Evolutionary conservation across 2,797 vertebrate genomes (phyloP).

Genomic region (Neosalanx taihuensis): DNA sequence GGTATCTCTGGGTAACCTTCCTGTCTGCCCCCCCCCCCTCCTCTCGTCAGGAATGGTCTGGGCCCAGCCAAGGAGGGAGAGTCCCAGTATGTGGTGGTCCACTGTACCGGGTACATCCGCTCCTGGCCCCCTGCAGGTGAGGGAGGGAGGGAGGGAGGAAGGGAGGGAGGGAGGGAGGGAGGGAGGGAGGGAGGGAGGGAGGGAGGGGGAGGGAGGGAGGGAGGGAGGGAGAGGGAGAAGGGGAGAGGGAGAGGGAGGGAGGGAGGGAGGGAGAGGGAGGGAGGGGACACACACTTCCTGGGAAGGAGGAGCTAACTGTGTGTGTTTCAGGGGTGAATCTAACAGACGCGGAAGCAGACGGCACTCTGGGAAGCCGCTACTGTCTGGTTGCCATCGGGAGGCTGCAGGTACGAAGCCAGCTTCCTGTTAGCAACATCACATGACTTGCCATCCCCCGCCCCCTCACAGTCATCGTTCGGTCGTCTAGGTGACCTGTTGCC

Average conservation of each 20-base stretch:
- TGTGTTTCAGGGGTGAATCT: constrained; percentile 82
- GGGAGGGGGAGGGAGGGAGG: background rate
- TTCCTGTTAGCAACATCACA: too few relatives aligned
- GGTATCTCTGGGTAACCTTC: background rate
- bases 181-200: background rate
- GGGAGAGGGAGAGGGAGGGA: background rate
- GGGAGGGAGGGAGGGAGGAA: too few relatives aligned
- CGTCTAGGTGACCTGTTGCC: constrained; percentile 88
- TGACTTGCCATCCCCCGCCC: background rate
- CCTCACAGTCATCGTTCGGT: background rate
- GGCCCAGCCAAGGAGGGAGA: constrained; percentile 90
- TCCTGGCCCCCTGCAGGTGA: constrained; percentile 97
- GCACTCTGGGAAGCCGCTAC: constrained; percentile 89
- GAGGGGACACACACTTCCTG: background rate
- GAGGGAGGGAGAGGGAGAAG: background rate
- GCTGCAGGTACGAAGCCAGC: constrained; percentile 79
- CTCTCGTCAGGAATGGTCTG: constrained; percentile 84
- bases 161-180: too few relatives aligned
- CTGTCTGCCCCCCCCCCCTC: background rate
- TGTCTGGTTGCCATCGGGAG: constrained; percentile 96
- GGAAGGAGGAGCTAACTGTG: background rate
- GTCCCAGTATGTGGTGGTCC: constrained; percentile 91
- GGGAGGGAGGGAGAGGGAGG: background rate
- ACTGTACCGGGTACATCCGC: constrained; percentile 97
- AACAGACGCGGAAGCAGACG: constrained; percentile 88